A percentile compares a stretch with the other conserved stretches of the same genome.
Evolutionary conservation across 37 sponge, comb jelly and placozoan species (phyloP).

Genomic region (Spongilla lacustris): DNA sequence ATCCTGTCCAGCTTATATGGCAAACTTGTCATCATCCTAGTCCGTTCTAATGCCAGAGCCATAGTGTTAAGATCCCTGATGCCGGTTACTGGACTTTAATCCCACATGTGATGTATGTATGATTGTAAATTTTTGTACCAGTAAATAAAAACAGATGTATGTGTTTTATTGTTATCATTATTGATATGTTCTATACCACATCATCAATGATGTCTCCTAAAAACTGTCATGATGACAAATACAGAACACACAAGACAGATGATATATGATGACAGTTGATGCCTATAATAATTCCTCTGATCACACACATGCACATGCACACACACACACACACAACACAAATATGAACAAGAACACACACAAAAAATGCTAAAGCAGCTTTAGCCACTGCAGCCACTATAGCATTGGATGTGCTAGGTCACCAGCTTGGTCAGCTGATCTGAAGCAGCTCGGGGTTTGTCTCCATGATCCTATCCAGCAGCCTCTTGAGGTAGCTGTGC

Average conservation of each 20-base stretch:
- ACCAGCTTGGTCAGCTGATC: background rate
- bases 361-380: background rate
- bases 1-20: too few relatives aligned
- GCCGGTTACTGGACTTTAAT: too few relatives aligned
- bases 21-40: too few relatives aligned
- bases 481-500: slow-evolving; percentile 40
- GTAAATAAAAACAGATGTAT: too few relatives aligned
- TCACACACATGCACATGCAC: background rate
- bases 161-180: too few relatives aligned
- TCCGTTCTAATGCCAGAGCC: too few relatives aligned
- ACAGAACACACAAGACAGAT: background rate
- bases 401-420: background rate
- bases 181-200: too few relatives aligned
- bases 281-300: background rate
- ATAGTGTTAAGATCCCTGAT: too few relatives aligned
- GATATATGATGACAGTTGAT: too few relatives aligned
- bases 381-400: background rate
- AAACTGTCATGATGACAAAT: background rate
- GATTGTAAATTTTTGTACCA: too few relatives aligned
- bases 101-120: too few relatives aligned
- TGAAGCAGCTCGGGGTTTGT: slow-evolving; percentile 33
- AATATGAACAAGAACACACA: background rate
- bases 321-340: background rate
- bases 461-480: slow-evolving; percentile 59
- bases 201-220: background rate